Conservation (phyloP, 2,113 vertebrate species). For the Notechis scutatus region DNA sequence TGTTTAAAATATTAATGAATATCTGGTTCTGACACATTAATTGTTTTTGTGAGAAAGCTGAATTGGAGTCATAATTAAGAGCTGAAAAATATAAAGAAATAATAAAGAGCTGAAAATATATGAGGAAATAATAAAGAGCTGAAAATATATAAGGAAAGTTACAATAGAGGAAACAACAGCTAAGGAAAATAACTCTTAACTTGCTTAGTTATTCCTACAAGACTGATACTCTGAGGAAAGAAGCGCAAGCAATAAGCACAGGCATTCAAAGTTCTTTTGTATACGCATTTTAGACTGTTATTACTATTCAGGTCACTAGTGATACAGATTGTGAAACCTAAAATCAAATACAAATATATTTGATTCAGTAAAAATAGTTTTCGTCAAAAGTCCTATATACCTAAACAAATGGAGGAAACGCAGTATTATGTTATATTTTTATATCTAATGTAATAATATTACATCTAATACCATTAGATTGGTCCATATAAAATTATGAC, state of each 20-base stretch:
- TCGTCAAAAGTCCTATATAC: neutral
- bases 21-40: neutral
- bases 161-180: neutral
- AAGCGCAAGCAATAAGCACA: neutral
- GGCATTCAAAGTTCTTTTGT: neutral
- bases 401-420: constrained; percentile 17
- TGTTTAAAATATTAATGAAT: neutral
- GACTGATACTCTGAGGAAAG: neutral
- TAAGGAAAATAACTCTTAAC: neutral
- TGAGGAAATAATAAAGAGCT: neutral
- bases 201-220: neutral
- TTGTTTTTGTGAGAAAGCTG: neutral
- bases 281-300: neutral
- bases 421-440: neutral
- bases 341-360: neutral
- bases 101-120: neutral
- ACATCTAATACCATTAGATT: neutral
- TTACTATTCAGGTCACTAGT: neutral
- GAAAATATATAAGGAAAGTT: neutral
- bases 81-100: neutral
- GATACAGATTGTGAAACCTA: neutral
- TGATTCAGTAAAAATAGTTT: neutral
- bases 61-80: neutral
- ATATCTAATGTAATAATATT: neutral
- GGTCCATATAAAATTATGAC: neutral